phyloP scores from a whole-genome alignment of 2,113 vertebrate genomes.

The Ciconia stormi region DNA sequence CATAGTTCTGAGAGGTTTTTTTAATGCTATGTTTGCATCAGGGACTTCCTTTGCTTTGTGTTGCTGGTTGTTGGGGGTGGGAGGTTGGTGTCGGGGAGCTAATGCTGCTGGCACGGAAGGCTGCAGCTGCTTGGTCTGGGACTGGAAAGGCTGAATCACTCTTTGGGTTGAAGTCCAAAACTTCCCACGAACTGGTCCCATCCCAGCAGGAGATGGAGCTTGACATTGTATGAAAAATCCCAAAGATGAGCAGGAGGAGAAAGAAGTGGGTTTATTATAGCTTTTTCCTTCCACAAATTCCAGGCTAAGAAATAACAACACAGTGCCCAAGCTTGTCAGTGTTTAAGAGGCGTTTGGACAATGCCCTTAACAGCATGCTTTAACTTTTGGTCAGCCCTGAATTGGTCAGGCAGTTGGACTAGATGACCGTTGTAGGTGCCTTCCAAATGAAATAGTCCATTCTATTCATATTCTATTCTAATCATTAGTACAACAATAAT shows the following conservation, averaged over 20 bases:
- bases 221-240: neutral
- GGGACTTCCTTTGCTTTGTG: neutral
- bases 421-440: neutral
- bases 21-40: neutral
- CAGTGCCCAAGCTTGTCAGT: neutral
- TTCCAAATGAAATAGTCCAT: neutral
- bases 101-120: neutral
- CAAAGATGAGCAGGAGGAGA: neutral
- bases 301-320: neutral
- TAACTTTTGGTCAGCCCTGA: neutral
- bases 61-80: neutral
- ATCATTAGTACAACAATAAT: neutral
- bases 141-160: neutral
- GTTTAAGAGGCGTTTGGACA: neutral
- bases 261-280: neutral
- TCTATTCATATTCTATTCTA: neutral
- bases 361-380: neutral
- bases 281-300: neutral
- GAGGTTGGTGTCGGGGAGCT: neutral
- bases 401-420: neutral
- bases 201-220: neutral
- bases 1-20: neutral
- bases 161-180: neutral
- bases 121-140: neutral
- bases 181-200: neutral